Conservation (phyloP, 2,797 vertebrate species). For the Mycteria americana region DNA sequence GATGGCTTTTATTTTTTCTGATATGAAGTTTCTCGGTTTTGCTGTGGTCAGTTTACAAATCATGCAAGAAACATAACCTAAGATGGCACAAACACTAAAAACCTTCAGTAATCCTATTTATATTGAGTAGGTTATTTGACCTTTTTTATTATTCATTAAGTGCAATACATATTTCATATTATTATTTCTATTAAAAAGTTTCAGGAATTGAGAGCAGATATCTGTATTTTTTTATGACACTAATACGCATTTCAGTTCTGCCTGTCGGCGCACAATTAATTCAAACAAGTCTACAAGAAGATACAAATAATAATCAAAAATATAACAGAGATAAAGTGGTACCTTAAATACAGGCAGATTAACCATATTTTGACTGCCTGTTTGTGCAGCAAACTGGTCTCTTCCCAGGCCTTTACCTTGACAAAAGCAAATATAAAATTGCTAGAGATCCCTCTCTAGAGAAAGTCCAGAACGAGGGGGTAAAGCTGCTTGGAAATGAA, state of each 20-base stretch:
- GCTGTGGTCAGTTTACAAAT: neutral
- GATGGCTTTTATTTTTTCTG: neutral
- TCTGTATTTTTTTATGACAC: neutral
- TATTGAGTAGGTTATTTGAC: neutral
- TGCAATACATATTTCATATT: neutral
- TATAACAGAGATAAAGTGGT: neutral
- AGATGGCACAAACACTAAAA: neutral
- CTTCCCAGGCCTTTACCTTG: neutral
- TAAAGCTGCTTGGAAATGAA: neutral
- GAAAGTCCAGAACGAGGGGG: neutral
- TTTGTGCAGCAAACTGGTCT: neutral
- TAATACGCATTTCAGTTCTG: neutral
- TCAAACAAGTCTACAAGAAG: neutral
- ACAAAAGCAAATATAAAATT: neutral
- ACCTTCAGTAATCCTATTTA: neutral
- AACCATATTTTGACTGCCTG: neutral
- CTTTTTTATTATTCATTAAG: neutral
- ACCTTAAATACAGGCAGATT: neutral
- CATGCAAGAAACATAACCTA: neutral
- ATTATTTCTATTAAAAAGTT: neutral
- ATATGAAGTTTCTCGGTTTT: neutral
- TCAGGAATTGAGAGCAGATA: neutral
- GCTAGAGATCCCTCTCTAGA: neutral
- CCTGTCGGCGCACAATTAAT: neutral
- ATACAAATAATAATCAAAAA: neutral